phyloP scores from a whole-genome alignment of 2,797 vertebrate genomes.

The Microcaecilia unicolor region DNA sequence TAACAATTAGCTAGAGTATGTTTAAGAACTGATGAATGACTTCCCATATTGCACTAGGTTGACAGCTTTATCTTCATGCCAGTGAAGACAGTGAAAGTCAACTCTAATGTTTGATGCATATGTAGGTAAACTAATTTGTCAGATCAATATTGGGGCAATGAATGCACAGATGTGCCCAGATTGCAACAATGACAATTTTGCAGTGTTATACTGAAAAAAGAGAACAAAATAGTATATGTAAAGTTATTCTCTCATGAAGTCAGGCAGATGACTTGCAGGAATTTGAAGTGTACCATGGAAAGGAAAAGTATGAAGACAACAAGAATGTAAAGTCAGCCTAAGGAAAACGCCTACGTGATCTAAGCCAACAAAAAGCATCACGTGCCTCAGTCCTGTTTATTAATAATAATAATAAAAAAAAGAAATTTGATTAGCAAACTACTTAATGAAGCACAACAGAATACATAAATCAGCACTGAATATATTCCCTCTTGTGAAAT shows the following conservation, averaged over 20 bases:
- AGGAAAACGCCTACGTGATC: conserved; percentile 2
- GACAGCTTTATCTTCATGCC: background rate
- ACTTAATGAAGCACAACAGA: conserved; percentile 3
- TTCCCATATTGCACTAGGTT: background rate
- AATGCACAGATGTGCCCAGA: conserved; percentile 7
- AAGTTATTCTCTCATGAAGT: background rate
- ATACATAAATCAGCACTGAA: too few species aligned
- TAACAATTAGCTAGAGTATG: conserved; percentile 17
- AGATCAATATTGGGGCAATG: conserved; percentile 7
- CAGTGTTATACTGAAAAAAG: too few species aligned
- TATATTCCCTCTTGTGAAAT: fast-evolving
- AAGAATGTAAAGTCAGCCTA: background rate
- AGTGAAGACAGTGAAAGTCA: conserved; percentile 13
- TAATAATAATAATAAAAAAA: background rate
- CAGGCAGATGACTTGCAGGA: background rate
- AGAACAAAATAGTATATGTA: background rate
- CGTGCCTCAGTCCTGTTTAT: conserved; percentile 9
- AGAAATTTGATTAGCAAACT: conserved; percentile 17
- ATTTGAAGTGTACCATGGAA: background rate
- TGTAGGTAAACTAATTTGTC: conserved; percentile 25
- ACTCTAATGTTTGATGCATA: background rate
- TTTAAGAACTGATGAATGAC: conserved; percentile 3
- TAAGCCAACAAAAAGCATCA: conserved; percentile 10
- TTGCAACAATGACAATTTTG: background rate
- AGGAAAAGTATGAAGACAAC: conserved; percentile 1